Percentiles rank a stretch among this genome's conserved stretches.
These are phyloP conservation scores for Phoeniculus purpureus DNA, from an alignment of 2,797 vertebrate genomes.

Conservation along the genomic window DNA sequence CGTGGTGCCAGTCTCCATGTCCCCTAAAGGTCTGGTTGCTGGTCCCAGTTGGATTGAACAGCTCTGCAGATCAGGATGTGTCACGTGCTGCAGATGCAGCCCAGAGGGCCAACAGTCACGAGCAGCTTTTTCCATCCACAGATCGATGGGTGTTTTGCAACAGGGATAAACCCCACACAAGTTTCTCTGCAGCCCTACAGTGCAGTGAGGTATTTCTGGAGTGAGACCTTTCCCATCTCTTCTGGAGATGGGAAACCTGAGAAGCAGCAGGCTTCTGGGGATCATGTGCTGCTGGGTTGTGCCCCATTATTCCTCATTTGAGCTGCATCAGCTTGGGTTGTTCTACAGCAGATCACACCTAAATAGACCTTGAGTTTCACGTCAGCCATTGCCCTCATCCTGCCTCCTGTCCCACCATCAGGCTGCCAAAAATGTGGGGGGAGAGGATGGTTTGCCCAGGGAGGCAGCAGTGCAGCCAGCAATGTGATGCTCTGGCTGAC, in stretches of 20 bases:
- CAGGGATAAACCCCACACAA: background rate
- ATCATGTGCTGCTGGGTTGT: background rate
- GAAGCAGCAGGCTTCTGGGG: background rate
- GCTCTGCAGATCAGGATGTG: background rate
- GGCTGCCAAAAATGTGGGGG: background rate
- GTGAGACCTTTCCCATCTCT: background rate
- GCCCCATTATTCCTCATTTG: background rate
- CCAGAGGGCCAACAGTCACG: background rate
- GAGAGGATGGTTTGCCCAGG: background rate
- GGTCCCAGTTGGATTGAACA: background rate
- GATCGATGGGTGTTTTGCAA: background rate
- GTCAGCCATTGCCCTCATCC: background rate
- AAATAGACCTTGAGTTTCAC: background rate
- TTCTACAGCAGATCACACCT: background rate
- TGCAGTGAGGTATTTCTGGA: fast-evolving
- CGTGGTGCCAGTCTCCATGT: background rate
- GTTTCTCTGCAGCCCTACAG: background rate
- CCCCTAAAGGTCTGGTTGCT: background rate
- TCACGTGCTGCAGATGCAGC: background rate
- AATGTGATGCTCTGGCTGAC: background rate
- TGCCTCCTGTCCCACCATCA: background rate
- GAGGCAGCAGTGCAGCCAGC: background rate
- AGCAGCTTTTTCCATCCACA: background rate
- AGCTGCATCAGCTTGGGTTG: background rate
- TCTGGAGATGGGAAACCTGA: background rate